Conservation (phyloP, 2,888 invertebrate genomes). For the Meteorus cinctellus region DNA sequence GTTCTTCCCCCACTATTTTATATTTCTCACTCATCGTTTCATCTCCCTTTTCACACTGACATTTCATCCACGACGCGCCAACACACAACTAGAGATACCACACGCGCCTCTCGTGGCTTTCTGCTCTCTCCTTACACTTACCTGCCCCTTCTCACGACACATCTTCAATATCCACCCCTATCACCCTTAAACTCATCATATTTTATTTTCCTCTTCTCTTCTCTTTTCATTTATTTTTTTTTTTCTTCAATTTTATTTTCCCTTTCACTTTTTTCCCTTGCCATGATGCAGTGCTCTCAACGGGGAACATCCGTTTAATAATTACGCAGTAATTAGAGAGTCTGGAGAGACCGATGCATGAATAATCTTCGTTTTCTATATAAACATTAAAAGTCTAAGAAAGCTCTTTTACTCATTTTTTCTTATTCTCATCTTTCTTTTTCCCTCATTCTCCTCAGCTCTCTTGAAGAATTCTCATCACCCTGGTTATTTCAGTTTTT, state of each 20-base stretch:
- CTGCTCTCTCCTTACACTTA: slow-evolving; percentile 12
- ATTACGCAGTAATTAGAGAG: slow-evolving; percentile 46
- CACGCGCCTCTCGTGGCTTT: slow-evolving; percentile 38
- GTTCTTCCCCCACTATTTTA: slow-evolving; percentile 33
- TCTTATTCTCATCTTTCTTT: neutral
- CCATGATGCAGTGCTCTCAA: slow-evolving; percentile 19
- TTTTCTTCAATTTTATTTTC: neutral
- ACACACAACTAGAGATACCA: slow-evolving; percentile 34
- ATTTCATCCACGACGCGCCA: slow-evolving; percentile 42
- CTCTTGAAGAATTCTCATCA: neutral
- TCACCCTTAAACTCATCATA: slow-evolving; percentile 6
- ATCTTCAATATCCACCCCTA: slow-evolving; percentile 26
- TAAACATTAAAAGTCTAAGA: slow-evolving; percentile 33
- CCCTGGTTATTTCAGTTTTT: neutral
- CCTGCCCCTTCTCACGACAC: neutral
- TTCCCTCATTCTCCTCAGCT: neutral
- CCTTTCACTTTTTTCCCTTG: slow-evolving; percentile 11
- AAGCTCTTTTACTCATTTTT: neutral
- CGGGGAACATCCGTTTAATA: slow-evolving; percentile 43
- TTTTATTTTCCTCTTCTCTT: slow-evolving; percentile 6
- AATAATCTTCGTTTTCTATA: slow-evolving; percentile 42
- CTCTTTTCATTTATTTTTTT: slow-evolving; percentile 11
- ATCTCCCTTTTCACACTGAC: slow-evolving; percentile 13
- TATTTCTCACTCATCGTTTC: slow-evolving; percentile 31
- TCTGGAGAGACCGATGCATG: slow-evolving; percentile 46